Evolutionary conservation across 2,113 vertebrate genomes (phyloP), one percentile per base, ranked within the genome.

Genomic region (Halichoeres trimaculatus): DNA sequence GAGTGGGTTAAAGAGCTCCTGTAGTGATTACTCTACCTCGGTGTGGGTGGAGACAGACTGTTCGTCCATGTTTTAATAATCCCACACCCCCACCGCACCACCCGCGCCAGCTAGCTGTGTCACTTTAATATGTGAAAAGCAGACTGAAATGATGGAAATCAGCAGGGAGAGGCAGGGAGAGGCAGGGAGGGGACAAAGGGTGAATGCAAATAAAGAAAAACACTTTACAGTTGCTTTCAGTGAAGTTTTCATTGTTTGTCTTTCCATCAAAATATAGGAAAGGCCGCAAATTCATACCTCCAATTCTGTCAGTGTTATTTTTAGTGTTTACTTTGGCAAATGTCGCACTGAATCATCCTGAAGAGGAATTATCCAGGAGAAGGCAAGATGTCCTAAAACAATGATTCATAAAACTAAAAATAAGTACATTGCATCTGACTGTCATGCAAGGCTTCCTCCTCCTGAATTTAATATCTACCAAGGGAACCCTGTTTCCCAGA

Each of bases 1-100:
- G 88, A 90, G 90, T 92, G 86, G 81, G 85, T 88, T 90, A 84
- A 85, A 89, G 86, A 88, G 86, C 85, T 88, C 81, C 85, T 69
- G 20, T 11, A 50, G 70, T 85, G 83, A 90, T 89, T 85, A 89
- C 48, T 60, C 73, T 73, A 74, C 78, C 85, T 73, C 43, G 38
- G 55, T 57, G 83, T 88, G 78, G 86, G 84, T n/a, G 60, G 73
- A 16, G 43, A 74, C 54, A 40, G 47, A 66, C 72, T 78, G 81
- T 34, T 43, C 0, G 1, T 62, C 70, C 58, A 47, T 60, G 63
- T 74, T 80, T 70, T 58, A 72, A 79, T 87, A 71, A 90, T 70
- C 41, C 53, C 35, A 58, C 53, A 48, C 50, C 52, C 47, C 45
- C 36, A 12, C 43, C 68, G 17, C 55, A 57, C 38, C 48, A 51